These are phyloP conservation scores for Scomberomorus guttatus DNA, from an alignment of 2,797 vertebrate genomes.

Conservation along the genomic window DNA sequence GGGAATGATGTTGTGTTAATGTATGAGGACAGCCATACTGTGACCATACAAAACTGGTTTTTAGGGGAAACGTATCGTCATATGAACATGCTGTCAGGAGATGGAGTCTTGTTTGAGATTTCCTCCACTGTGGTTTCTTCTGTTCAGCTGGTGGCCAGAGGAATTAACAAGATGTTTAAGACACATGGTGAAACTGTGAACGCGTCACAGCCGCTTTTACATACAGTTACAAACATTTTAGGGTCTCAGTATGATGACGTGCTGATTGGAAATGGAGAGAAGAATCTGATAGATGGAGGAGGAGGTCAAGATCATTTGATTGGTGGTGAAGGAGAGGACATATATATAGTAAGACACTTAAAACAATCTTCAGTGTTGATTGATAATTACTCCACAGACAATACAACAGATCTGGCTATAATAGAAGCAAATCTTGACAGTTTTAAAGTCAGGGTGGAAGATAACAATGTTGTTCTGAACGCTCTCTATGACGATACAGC, in stretches of 20 bases:
- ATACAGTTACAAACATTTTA: conserved; percentile 47
- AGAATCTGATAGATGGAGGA: conserved; percentile 70
- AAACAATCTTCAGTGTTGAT: conserved; percentile 22
- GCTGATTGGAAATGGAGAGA: conserved; percentile 61
- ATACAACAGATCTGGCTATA: conserved; percentile 58
- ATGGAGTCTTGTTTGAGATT: conserved; percentile 64
- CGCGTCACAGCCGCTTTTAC: conserved; percentile 35
- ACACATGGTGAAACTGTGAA: neutral
- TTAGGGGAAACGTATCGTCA: conserved; percentile 63
- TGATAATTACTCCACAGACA: conserved; percentile 64
- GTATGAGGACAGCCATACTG: conserved; percentile 54
- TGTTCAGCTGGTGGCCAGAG: conserved; percentile 56
- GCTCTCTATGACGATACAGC: fast-evolving
- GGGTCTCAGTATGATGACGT: conserved; percentile 50
- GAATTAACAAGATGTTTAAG: conserved; percentile 57
- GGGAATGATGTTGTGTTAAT: conserved; percentile 47
- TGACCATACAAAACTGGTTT: conserved; percentile 67
- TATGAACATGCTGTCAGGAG: conserved; percentile 64
- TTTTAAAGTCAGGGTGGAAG: conserved; percentile 23
- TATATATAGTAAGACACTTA: conserved; percentile 60
- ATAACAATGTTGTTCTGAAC: conserved; percentile 1
- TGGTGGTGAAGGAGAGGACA: conserved; percentile 70
- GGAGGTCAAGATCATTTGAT: conserved; percentile 60
- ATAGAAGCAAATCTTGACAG: conserved; percentile 59
- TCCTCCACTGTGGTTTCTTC: conserved; percentile 49